Conservation (phyloP, 2,113 vertebrate genomes). For the Upupa epops region DNA sequence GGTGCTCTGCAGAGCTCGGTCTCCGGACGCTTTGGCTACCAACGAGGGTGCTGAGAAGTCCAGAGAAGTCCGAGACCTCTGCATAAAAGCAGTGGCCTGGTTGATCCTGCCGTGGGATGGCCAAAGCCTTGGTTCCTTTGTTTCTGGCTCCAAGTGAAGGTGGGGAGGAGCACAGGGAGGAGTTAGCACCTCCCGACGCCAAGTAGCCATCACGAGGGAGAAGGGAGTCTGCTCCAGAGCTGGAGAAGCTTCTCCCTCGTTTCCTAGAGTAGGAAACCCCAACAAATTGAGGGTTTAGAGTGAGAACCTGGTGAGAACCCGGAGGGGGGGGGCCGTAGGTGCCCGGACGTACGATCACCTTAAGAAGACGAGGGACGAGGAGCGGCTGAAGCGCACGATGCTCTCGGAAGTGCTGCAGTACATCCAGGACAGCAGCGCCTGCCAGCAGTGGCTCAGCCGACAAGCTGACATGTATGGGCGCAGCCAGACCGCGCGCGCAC, state of each 20-base stretch:
- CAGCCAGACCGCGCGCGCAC: background rate
- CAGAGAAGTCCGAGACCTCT: background rate
- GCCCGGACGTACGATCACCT: slow-evolving; percentile 90
- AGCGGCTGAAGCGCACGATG: slow-evolving; percentile 92
- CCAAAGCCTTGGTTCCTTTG: background rate
- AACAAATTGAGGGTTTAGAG: fast-evolving
- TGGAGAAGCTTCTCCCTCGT: background rate
- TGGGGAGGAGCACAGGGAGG: background rate
- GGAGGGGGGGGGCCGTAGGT: slow-evolving; percentile 70
- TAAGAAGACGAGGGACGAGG: slow-evolving; percentile 89
- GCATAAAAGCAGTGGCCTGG: background rate
- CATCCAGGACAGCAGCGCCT: slow-evolving; percentile 93
- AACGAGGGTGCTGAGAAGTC: background rate
- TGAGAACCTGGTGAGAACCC: background rate
- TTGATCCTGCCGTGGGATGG: background rate
- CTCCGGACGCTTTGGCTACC: background rate
- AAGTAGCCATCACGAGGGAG: background rate
- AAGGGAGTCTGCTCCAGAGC: background rate
- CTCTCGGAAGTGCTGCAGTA: slow-evolving; percentile 94
- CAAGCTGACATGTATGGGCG: slow-evolving; percentile 92
- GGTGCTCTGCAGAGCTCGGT: background rate
- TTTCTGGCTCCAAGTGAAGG: background rate
- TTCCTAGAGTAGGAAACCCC: background rate
- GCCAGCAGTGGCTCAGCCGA: slow-evolving; percentile 97
- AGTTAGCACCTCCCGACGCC: background rate